Evolutionary conservation across 2,113 vertebrate species (phyloP).

Genomic region (Psilopogon haemacephalus): DNA sequence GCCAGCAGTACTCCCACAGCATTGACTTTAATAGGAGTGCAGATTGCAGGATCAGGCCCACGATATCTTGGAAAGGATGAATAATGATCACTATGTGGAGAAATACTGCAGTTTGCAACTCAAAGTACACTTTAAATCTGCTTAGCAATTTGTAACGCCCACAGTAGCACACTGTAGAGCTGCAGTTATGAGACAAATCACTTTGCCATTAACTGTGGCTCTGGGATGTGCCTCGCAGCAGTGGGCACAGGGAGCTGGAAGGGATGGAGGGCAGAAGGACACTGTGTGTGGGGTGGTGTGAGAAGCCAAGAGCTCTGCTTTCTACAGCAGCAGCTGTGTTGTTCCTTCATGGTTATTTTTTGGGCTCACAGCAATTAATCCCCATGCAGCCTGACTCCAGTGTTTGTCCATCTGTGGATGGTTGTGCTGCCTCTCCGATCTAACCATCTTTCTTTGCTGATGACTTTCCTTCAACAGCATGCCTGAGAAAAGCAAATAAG

Average conservation of each 20-base stretch:
- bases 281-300: accelerated
- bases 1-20: constrained; percentile 45
- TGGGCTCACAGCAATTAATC: neutral
- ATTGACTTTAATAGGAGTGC: constrained; percentile 51
- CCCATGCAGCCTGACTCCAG: neutral
- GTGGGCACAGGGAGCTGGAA: neutral
- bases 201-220: constrained; percentile 45
- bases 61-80: constrained; percentile 58
- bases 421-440: neutral
- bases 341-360: neutral
- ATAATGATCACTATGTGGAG: constrained; percentile 65
- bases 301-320: neutral
- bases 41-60: constrained; percentile 71
- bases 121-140: constrained; percentile 70
- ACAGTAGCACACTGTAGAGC: constrained; percentile 64
- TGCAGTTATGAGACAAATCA: constrained; percentile 71
- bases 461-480: neutral
- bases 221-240: constrained; percentile 20
- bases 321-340: constrained; percentile 9
- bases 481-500: neutral
- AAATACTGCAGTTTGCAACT: constrained; percentile 66
- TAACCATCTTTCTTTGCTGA: neutral
- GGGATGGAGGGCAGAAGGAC: neutral
- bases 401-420: neutral
- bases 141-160: constrained; percentile 73